phyloP scores from a whole-genome alignment of 2,797 vertebrate genomes.

The Spinus pinus region DNA sequence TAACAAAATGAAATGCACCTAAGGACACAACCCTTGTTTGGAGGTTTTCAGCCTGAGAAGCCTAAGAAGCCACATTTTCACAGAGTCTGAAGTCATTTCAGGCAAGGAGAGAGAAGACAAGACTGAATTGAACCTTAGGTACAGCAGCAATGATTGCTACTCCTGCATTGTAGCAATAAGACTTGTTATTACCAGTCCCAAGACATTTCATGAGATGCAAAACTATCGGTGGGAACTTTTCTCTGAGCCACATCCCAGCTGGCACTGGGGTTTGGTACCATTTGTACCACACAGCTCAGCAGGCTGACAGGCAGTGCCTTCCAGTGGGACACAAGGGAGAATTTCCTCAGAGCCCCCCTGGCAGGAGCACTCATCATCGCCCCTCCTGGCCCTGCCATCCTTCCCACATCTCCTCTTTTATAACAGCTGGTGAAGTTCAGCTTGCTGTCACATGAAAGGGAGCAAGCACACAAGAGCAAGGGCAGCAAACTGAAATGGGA shows the following conservation, averaged over 20 bases:
- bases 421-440: slow-evolving; percentile 34
- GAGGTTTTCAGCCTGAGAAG: background rate
- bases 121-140: background rate
- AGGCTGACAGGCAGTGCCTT: background rate
- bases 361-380: background rate
- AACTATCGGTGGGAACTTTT: background rate
- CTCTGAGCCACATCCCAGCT: background rate
- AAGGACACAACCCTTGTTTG: background rate
- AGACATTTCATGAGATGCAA: background rate
- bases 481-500: background rate
- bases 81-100: background rate
- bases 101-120: background rate
- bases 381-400: background rate
- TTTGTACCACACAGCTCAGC: background rate
- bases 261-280: background rate
- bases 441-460: slow-evolving; percentile 40
- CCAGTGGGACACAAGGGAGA: background rate
- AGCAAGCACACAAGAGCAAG: background rate
- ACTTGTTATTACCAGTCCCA: background rate
- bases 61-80: background rate
- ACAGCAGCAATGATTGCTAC: background rate
- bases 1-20: background rate
- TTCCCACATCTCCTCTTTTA: background rate
- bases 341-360: background rate
- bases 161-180: background rate